Base-by-base conservation (phyloP, 1,140 invertebrate genomes). In the Drosophila lacteicornis region DNA sequence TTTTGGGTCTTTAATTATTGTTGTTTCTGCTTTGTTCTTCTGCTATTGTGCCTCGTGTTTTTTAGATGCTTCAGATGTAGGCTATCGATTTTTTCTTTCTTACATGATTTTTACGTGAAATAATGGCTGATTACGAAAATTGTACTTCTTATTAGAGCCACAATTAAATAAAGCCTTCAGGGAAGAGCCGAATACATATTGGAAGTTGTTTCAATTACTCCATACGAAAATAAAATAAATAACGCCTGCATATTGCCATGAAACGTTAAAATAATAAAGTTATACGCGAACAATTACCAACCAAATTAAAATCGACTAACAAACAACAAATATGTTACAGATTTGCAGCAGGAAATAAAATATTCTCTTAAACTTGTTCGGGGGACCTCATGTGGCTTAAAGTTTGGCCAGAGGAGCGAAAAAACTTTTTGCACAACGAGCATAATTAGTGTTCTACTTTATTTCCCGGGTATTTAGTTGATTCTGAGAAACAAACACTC, bases 81-180 rank as follows among this genome's bases (percentile, higher is more conserved):
- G 85, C 45, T 90, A 90, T 90, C 86, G 85, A 90, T 90, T 90
- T 88, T 86, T 61, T 27, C n/a, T 45, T 43, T 66, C 25, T 63
- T 55, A 38, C 42, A 40, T 40, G 11, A 9, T 33, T 36, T 53
- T 42, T 42, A 25, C 17, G 38, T 30, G 13, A n/a, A 51, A 53
- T 38, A 43, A 50, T 22, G 13, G 19, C 46, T 60, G 9, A 50
- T 56, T 27, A 33, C 3, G 17, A 56, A 13, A 40, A 7, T n/a
- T 11, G 13, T 46, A 2, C 17, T 19, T 46, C 7, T 19, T 46
- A 19, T 55, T 19, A 36, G 17, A 55, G 3, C 6, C 2, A 2
- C 3, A 19, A 22, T 22, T 22, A 22, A 38, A 1, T 7, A 55
- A 13, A 55, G 30, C 1, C 11, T 3, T 17, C 25, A 2, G 13